phyloP scores from a whole-genome alignment of 2,113 vertebrate genomes.

The Hipposideros armiger region DNA sequence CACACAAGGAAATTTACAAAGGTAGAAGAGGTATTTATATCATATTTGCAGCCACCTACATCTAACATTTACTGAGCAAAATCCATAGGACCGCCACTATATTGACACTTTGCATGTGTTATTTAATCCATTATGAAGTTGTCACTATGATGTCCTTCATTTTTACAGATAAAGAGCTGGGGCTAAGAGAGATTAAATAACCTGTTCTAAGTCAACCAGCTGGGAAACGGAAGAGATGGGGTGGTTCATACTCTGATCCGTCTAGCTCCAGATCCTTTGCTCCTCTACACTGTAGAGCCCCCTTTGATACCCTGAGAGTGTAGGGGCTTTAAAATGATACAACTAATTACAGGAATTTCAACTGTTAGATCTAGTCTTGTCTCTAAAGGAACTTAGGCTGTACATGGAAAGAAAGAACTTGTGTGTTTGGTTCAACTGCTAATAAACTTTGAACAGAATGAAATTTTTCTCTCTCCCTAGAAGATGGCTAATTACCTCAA shows the following conservation, averaged over 20 bases:
- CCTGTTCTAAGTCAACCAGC: not conserved
- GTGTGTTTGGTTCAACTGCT: not conserved
- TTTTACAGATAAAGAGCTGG: not conserved
- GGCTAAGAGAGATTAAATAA: not conserved
- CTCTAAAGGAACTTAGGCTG: not conserved
- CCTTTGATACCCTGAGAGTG: not conserved
- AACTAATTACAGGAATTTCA: not conserved
- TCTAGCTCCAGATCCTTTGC: not conserved
- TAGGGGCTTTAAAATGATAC: not conserved
- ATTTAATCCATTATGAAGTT: not conserved
- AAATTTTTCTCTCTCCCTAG: not conserved
- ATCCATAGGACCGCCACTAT: not conserved
- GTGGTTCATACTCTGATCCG: not conserved
- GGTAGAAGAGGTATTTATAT: not conserved
- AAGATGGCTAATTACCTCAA: not conserved
- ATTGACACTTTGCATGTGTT: not conserved
- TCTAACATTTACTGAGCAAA: not conserved
- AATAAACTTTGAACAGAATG: not conserved
- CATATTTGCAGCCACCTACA: not conserved
- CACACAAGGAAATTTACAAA: not conserved
- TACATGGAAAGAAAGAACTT: not conserved
- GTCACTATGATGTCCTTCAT: not conserved
- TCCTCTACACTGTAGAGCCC: not conserved
- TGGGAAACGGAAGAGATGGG: not conserved
- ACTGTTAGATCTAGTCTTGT: not conserved